Percentiles rank a stretch among this genome's conserved stretches.
These are phyloP conservation scores for Brachypalpus laphriformis DNA, from an alignment of 2,888 invertebrate species.

Conservation along the genomic window DNA sequence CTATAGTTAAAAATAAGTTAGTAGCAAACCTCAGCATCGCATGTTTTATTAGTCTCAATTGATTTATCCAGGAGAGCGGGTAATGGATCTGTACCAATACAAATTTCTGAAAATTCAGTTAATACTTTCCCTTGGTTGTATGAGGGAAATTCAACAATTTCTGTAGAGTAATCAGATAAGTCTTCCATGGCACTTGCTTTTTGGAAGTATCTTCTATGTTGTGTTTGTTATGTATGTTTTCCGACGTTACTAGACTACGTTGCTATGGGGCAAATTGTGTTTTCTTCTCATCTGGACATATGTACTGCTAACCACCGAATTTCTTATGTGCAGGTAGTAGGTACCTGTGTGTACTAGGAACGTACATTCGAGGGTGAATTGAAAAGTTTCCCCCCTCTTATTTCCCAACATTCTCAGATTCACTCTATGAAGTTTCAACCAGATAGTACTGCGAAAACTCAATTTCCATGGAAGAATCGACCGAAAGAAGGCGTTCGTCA, in stretches of 20 bases:
- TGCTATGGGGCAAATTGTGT: not conserved
- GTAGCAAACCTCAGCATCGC: constrained; percentile 71
- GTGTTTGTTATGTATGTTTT: no score
- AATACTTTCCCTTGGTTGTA: constrained; percentile 82
- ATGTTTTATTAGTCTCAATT: constrained; percentile 77
- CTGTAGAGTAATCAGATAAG: constrained; percentile 82
- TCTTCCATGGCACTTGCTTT: constrained; percentile 80
- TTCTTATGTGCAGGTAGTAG: no score
- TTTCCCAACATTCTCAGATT: no score
- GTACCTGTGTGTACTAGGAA: no score
- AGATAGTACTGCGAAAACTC: no score
- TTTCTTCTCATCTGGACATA: no score
- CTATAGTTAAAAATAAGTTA: not conserved
- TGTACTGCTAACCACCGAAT: no score
- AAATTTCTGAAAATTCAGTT: constrained; percentile 78
- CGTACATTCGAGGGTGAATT: no score
- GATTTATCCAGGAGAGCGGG: constrained; percentile 75
- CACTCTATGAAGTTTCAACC: no score
- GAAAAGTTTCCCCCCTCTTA: no score
- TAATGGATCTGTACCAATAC: constrained; percentile 79
- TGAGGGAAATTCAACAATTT: constrained; percentile 83
- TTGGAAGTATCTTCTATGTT: not conserved
- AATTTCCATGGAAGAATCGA: no score
- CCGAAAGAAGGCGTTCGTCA: no score
- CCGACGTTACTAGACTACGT: not conserved